Evolutionary conservation across 2,888 invertebrate genomes (phyloP).

Genomic region (Zaprionus obscuricornis): DNA sequence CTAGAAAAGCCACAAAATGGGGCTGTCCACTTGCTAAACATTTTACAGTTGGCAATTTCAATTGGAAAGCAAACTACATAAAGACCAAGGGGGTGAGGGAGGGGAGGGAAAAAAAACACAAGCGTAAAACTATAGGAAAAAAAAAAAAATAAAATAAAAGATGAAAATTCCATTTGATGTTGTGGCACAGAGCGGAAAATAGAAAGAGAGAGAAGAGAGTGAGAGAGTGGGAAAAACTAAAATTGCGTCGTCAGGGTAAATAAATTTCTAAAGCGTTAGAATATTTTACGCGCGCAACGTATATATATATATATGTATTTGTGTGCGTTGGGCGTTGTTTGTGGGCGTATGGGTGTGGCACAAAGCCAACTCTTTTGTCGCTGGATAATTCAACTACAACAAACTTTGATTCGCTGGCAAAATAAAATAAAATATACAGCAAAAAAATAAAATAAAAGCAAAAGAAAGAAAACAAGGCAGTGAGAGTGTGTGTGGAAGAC

Average conservation of each 20-base stretch:
- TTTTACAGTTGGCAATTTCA: conserved; percentile 7
- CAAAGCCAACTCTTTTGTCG: conserved; percentile 51
- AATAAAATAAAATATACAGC: conserved; percentile 13
- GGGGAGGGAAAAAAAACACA: too few relatives aligned
- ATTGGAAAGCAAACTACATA: too few relatives aligned
- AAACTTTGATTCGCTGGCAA: conserved; percentile 58
- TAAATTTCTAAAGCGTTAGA: conserved; percentile 48
- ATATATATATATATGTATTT: not conserved
- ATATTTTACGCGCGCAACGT: conserved; percentile 35
- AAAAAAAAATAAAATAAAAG: not conserved
- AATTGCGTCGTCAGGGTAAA: conserved; percentile 73
- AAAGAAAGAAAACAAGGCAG: too few relatives aligned
- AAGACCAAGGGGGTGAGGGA: too few relatives aligned
- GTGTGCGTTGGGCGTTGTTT: not conserved
- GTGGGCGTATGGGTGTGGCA: conserved; percentile 43
- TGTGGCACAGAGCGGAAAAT: conserved; percentile 1
- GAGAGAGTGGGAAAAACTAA: conserved; percentile 46
- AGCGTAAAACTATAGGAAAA: too few relatives aligned
- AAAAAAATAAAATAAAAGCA: conserved; percentile 21
- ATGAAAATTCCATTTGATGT: too few relatives aligned
- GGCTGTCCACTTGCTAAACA: conserved; percentile 14
- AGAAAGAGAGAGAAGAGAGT: too few relatives aligned
- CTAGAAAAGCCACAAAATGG: not conserved
- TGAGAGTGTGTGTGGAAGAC: too few relatives aligned
- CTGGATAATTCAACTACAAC: conserved; percentile 56